Evolutionary conservation across 2,797 vertebrate species (phyloP).

Genomic region (Danio albolineatus): DNA sequence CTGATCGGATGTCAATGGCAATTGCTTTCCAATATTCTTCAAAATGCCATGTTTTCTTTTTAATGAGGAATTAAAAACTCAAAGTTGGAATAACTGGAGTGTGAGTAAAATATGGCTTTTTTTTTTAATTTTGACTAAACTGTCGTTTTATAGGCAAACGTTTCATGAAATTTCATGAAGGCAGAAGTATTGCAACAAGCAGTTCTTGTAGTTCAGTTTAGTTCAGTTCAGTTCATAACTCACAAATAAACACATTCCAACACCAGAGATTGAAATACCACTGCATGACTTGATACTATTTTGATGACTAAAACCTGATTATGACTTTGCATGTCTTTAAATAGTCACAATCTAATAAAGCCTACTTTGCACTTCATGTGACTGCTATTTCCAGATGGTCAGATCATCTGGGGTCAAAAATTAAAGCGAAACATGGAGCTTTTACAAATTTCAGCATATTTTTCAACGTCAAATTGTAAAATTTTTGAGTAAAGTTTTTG

Average conservation of each 20-base stretch:
- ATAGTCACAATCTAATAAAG: conserved; percentile 35
- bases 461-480: not conserved
- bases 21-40: too few species aligned
- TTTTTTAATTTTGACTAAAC: too few species aligned
- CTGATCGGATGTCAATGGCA: too few species aligned
- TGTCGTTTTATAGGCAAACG: too few species aligned
- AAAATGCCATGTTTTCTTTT: too few species aligned
- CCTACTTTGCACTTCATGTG: conserved; percentile 18
- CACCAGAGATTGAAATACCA: not conserved
- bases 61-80: too few species aligned
- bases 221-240: too few species aligned
- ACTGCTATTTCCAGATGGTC: conserved; percentile 20
- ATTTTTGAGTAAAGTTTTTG: not conserved
- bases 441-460: not conserved
- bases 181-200: too few species aligned
- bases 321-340: conserved; percentile 4
- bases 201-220: too few species aligned
- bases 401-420: not conserved
- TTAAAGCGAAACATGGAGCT: not conserved
- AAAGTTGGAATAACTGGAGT: too few species aligned
- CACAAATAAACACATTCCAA: conserved; percentile 6
- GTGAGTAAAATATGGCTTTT: too few species aligned
- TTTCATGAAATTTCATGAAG: too few species aligned
- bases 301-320: conserved; percentile 24
- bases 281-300: conserved; percentile 18